Evolutionary conservation across 2,797 vertebrate species (phyloP), one percentile per base, ranked within the genome.

Genomic region (Gallirallus australis): DNA sequence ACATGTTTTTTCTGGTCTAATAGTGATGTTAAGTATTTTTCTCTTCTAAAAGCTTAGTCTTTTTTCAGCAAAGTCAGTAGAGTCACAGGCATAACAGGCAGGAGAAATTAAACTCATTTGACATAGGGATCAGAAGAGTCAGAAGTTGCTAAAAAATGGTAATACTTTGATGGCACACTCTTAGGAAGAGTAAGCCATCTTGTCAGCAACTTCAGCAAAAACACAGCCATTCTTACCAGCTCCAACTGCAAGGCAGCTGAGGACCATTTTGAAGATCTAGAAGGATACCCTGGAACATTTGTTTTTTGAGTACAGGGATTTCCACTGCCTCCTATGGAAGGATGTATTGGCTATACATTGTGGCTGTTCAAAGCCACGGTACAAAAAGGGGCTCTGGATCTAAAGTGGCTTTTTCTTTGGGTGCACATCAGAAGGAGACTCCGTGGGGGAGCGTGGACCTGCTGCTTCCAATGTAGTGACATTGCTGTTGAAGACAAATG

Each of bases 291-390:
- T 35, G 15, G 35, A 69, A 81, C 11, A 12, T 15, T 39, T 28
- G n/a, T 54, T 64, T 60, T 83, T 66, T 20, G 42, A 80, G 42
- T 37, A 21, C 19, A 53, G 15, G 37, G 24, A 25, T 75, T 86
- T 80, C 18, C 11, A 19, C 35, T 20, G 8, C 7, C n/a, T 88
- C 30, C 45, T 82, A 73, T 84, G 70, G 59, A 57, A 56, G 56
- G 11, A 7, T 0, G 0, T 61, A 25, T 33, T 6, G 7, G 14
- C 19, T 85, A 12, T 31, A 28, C 20, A 54, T 30, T 2, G 24
- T 3, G 1, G 25, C 19, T 39, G 63, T 47, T 83, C 39, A 69
- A 1, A 80, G n/a, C 24, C 27, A 63, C 61, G 20, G 25, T 53
- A 15, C 28, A 37, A 11, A 82, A 69, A 79, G 13, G 16, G 31